Conservation (phyloP, 2,113 vertebrate genomes). For the Thalassoma bifasciatum region DNA sequence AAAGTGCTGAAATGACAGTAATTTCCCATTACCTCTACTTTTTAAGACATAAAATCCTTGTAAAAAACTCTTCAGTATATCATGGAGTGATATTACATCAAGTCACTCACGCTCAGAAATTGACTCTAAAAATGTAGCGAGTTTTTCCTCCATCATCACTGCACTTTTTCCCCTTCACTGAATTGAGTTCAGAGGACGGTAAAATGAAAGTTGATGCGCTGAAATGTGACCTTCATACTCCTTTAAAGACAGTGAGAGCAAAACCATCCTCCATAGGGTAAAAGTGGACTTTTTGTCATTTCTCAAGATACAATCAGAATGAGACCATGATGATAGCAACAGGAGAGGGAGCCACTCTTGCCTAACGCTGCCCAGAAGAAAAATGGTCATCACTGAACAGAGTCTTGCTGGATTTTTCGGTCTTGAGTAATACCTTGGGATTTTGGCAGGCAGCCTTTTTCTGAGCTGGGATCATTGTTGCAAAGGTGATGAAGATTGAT, state of each 20-base stretch:
- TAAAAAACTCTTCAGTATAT: too few relatives aligned
- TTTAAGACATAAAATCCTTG: too few relatives aligned
- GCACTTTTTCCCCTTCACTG: background rate
- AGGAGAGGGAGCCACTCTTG: background rate
- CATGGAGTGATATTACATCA: background rate
- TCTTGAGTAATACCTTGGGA: background rate
- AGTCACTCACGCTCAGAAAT: background rate
- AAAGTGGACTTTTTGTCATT: slow-evolving; percentile 37
- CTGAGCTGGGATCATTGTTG: background rate
- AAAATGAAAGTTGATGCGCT: slow-evolving; percentile 4
- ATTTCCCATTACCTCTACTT: too few relatives aligned
- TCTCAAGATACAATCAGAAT: slow-evolving; percentile 37
- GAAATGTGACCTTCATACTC: slow-evolving; percentile 5
- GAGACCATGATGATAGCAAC: slow-evolving; percentile 21
- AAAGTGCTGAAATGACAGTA: too few relatives aligned
- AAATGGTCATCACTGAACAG: slow-evolving; percentile 8
- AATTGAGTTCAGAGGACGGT: background rate
- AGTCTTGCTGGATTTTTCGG: background rate
- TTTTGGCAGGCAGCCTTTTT: slow-evolving; percentile 2
- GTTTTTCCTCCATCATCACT: slow-evolving; percentile 11
- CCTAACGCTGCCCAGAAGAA: slow-evolving; percentile 10
- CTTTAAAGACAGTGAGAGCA: slow-evolving; percentile 14
- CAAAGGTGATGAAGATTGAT: background rate
- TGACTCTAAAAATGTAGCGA: background rate
- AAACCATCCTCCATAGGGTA: slow-evolving; percentile 5